Evolutionary conservation across 2,113 vertebrate genomes (phyloP).

Genomic region (Cariama cristata): DNA sequence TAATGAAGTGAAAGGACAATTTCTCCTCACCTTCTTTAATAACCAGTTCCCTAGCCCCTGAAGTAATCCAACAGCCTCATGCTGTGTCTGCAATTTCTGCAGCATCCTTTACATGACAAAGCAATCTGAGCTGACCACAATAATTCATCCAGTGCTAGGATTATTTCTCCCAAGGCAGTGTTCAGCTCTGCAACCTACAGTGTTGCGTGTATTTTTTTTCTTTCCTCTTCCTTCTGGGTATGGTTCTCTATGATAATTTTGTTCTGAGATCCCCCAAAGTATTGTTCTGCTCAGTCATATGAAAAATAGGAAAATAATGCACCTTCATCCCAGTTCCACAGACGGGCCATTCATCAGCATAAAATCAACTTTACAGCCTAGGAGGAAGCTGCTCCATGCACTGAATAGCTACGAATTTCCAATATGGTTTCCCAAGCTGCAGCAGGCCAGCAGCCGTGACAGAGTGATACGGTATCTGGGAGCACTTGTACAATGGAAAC

Average conservation of each 20-base stretch:
- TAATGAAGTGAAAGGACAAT: neutral
- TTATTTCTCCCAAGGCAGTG: conserved; percentile 19
- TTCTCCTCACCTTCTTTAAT: neutral
- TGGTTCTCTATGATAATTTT: conserved; percentile 27
- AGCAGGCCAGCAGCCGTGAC: neutral
- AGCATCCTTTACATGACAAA: conserved; percentile 31
- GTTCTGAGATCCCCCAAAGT: conserved; percentile 14
- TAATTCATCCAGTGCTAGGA: neutral
- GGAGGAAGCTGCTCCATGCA: neutral
- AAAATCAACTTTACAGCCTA: conserved; percentile 10
- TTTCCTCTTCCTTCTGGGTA: conserved; percentile 17
- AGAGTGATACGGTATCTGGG: fast-evolving
- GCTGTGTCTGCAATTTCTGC: conserved; percentile 8
- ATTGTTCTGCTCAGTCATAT: conserved; percentile 42
- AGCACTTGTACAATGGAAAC: neutral
- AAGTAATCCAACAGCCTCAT: neutral
- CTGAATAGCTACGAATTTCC: neutral
- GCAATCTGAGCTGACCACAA: neutral
- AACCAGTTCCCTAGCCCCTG: neutral
- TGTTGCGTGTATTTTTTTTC: neutral
- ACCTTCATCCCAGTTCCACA: conserved; percentile 45
- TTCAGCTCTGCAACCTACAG: neutral
- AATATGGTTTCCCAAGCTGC: neutral
- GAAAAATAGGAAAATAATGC: conserved; percentile 59
- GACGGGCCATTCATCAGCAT: conserved; percentile 18